Evolutionary conservation across 2,888 invertebrate genomes (phyloP).

Genomic region (Blera fallax): DNA sequence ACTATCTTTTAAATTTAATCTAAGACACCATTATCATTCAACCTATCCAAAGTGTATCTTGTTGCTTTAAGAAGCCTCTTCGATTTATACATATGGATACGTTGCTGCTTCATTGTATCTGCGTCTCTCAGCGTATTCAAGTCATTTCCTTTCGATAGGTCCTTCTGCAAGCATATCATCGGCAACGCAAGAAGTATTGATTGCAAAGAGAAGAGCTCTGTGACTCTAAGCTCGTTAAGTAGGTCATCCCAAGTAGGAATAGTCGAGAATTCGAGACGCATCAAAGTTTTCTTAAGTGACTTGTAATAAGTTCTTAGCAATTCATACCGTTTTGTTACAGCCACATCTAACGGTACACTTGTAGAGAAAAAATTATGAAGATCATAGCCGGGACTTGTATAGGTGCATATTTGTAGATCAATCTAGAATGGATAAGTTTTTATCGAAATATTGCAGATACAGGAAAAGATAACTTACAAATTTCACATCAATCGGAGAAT

Average conservation of each 20-base stretch:
- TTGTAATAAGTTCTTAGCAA: neutral
- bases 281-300: neutral
- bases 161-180: neutral
- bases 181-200: neutral
- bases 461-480: conserved; percentile 75
- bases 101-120: neutral
- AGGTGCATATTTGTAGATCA: conserved; percentile 7
- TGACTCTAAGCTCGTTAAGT: conserved; percentile 27
- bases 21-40: conserved; percentile 1
- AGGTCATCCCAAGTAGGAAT: conserved; percentile 44
- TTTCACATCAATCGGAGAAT: conserved; percentile 77
- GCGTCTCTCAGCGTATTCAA: neutral
- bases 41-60: neutral
- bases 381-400: neutral
- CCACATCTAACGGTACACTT: neutral
- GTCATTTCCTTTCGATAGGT: neutral
- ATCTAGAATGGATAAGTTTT: neutral
- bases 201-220: conserved; percentile 39
- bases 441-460: neutral
- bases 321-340: neutral
- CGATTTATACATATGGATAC: neutral
- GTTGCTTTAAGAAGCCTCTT: neutral
- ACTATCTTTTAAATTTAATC: neutral
- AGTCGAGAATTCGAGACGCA: neutral
- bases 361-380: conserved; percentile 2